A percentile compares a stretch with the other conserved stretches of the same genome.
These are phyloP conservation scores for Odontesthes bonariensis DNA, from an alignment of 2,113 vertebrate species.

Conservation along the genomic window DNA sequence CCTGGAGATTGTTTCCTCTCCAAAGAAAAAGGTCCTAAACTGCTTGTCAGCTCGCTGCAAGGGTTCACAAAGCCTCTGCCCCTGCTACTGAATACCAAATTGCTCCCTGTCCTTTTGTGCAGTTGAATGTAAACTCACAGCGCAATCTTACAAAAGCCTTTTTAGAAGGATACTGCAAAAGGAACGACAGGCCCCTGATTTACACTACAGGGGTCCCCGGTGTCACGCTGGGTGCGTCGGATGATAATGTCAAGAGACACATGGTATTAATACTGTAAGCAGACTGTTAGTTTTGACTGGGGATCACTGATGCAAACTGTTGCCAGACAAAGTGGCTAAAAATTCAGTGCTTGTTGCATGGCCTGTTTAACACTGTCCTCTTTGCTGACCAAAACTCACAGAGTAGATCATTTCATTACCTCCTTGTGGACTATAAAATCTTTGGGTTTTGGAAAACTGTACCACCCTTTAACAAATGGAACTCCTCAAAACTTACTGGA, in stretches of 20 bases:
- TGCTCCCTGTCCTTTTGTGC: conserved; percentile 53
- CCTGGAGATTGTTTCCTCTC: conserved; percentile 20
- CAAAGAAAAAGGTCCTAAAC: conserved; percentile 28
- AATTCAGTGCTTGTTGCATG: conserved; percentile 6
- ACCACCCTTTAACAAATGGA: not conserved
- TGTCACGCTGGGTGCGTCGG: conserved; percentile 46
- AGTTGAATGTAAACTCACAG: conserved; percentile 56
- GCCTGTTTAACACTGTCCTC: not conserved
- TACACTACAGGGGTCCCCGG: conserved; percentile 62
- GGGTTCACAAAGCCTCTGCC: conserved; percentile 49
- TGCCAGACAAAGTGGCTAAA: conserved; percentile 12
- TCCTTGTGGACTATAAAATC: not conserved
- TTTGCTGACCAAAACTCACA: not conserved
- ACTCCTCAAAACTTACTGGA: not conserved
- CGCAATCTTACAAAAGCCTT: conserved; percentile 67
- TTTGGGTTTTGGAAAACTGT: not conserved
- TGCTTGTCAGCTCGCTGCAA: conserved; percentile 35
- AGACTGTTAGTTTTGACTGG: conserved; percentile 28
- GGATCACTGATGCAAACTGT: conserved; percentile 20
- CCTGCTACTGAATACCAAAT: conserved; percentile 64
- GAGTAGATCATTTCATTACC: not conserved
- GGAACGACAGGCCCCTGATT: conserved; percentile 68
- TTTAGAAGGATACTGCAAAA: conserved; percentile 44
- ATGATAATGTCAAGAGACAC: conserved; percentile 37
- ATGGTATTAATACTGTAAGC: conserved; percentile 23